Base-by-base conservation (phyloP, 2,113 vertebrate genomes). In the Meriones unguiculatus region DNA sequence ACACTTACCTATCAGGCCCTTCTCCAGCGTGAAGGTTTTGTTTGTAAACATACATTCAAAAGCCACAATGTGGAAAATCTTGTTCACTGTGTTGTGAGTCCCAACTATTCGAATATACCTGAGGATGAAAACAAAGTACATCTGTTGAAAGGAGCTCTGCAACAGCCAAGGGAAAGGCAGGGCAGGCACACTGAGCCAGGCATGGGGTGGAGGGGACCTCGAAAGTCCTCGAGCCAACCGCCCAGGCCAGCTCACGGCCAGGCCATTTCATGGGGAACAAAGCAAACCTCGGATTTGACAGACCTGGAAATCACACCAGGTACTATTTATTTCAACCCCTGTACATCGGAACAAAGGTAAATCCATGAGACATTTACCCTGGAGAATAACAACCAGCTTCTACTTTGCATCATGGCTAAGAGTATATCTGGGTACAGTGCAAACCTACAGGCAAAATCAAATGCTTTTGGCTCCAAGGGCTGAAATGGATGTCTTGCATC, bases 71-170 rank as follows among this genome's bases (percentile, higher is more conserved):
- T 99, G 99, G 98, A 99, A 99, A 96, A 99, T 99, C 98, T 99
- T 99, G 98, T 99, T 99, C 97, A 99, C 99, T 0, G 99, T 99
- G 98, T 99, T 99, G 98, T 99, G 99, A 17, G 99, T 99, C 69
- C 99, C 99, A 93, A 99, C 99, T 64, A 99, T 99, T 97, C 99
- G 99, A 97, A 99, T 99, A 89, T 99, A 99, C 98, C 99, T 99
- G 97, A 0, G 72, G 52, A 86, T 76, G 97, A 95, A 97, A 82
- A 95, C 38, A 96, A 86, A 97, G 32, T 38, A 87, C 84, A 72
- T 35, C 32, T 94, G 46, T 96, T 97, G 95, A 94, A 13, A 54
- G 5, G 41, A 96, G 3, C 64, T 90, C 72, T 25, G 54, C 65
- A 7, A n/a, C 9, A 67, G 65, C 24, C 85, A 92, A 95, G 78